Percentiles rank a stretch among this genome's conserved stretches.
phyloP scores from a whole-genome alignment of 2,888 invertebrate genomes.

The Oasisia sp. region DNA sequence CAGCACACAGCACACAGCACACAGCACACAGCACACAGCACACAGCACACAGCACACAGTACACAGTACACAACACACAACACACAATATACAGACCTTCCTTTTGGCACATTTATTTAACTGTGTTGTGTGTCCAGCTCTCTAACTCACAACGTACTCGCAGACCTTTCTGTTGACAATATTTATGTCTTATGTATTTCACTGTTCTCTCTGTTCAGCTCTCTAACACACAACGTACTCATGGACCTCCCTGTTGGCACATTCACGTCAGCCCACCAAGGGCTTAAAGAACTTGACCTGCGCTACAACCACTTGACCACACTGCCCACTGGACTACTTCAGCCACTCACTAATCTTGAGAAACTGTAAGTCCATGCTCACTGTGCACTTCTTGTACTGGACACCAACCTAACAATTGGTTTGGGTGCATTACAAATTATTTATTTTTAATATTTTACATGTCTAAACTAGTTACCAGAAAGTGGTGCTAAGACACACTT shows the following conservation, averaged over 20 bases:
- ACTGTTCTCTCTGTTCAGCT: not conserved
- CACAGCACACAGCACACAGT: no score
- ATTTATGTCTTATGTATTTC: not conserved
- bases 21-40: no score
- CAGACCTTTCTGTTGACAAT: not conserved
- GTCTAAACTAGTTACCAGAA: no score
- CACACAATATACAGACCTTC: no score
- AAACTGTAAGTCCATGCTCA: not conserved
- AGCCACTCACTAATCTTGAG: not conserved
- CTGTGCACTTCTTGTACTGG: no score
- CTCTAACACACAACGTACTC: not conserved
- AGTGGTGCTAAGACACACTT: no score
- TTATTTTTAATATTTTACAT: no score
- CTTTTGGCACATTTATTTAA: not conserved
- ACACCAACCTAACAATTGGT: no score
- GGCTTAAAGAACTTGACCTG: conserved; percentile 27
- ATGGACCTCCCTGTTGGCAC: not conserved
- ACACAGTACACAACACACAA: no score
- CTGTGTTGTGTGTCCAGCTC: conserved; percentile 30
- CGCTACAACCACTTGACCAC: conserved; percentile 41
- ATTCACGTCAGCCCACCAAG: not conserved
- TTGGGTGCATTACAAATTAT: no score
- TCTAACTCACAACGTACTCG: not conserved
- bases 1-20: no score
- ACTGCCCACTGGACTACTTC: conserved; percentile 30